A percentile compares a stretch with the other conserved stretches of the same genome.
Evolutionary conservation across 2,888 invertebrate genomes (phyloP).

Genomic region (Mongoloraphidia duomilia): DNA sequence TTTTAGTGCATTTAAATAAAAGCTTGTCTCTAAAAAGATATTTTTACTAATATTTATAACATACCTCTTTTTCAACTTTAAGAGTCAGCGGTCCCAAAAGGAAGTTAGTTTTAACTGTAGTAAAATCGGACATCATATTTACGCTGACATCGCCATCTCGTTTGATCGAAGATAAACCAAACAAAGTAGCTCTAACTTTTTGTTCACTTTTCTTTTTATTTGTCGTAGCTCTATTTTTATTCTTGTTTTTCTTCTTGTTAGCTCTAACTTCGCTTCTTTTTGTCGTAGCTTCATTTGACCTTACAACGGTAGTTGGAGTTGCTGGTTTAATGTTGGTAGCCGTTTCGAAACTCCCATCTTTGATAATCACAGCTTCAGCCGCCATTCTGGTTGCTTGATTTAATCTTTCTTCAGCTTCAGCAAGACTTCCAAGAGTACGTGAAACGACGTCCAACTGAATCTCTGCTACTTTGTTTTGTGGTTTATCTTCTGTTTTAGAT

Average conservation of each 20-base stretch:
- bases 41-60: too few relatives aligned
- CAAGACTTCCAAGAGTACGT: neutral
- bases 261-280: conserved; percentile 19
- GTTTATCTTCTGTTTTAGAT: conserved; percentile 6
- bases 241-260: conserved; percentile 20
- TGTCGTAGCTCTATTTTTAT: conserved; percentile 17
- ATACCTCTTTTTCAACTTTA: conserved; percentile 62
- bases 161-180: conserved; percentile 63
- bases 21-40: too few relatives aligned
- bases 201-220: conserved; percentile 36
- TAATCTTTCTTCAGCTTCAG: neutral
- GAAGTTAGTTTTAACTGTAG: conserved; percentile 71
- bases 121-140: conserved; percentile 63
- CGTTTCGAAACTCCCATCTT: conserved; percentile 8
- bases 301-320: conserved; percentile 26
- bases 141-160: conserved; percentile 70
- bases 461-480: conserved; percentile 4
- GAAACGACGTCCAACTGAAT: neutral
- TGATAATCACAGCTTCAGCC: conserved; percentile 25
- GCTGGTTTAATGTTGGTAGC: conserved; percentile 21
- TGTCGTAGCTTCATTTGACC: conserved; percentile 23
- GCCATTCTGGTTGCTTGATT: conserved; percentile 22
- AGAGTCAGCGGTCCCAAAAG: conserved; percentile 64
- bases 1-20: too few relatives aligned
- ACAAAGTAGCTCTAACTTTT: conserved; percentile 63